Evolutionary conservation across 1,140 invertebrate genomes (phyloP), one percentile per base, ranked within the genome.

Genomic region (Hyles vespertilio): DNA sequence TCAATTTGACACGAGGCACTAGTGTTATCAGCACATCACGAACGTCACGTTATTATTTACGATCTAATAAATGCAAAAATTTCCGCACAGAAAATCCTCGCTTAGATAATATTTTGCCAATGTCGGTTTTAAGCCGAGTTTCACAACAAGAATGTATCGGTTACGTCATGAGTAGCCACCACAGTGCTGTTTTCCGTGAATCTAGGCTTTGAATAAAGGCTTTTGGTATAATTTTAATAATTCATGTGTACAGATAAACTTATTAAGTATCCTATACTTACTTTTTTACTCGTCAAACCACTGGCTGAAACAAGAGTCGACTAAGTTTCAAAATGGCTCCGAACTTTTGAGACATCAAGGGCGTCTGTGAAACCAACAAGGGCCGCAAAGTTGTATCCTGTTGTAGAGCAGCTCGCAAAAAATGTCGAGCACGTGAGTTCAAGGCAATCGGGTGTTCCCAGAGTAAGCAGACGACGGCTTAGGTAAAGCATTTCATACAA

Each of bases 371-470:
- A 65, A 72, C 74, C 64, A 70, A 63, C 64, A 83, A 84, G 83
- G 81, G 83, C 75, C 71, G 66, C 59, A 71, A 69, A 63, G 60
- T 71, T 51, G 79, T 83, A 87, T 87, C 81, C 84, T 85, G 82
- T 83, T 82, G 78, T 72, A 67, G 69, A 70, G 64, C 69, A 59
- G 63, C 36, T 50, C 47, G 77, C 81, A 86, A 87, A 87, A 87
- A 84, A 84, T 83, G 76, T 83, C 78, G 80, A 87, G 70, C 69
- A 74, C 58, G 45, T 65, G 73, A 85, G 84, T 85, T 87, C 84
- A 87, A 87, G 84, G 84, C 71, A 60, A 86, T 70, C 84, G 63
- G 74, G 78, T 81, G 73, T 72, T 84, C 72, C 81, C 78, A 81
- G 71, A 51, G 33, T 50, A 32, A 12, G 32, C 50, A 51, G 32